Conservation (phyloP, 2,888 invertebrate genomes). For the Sphinx pinastri region DNA sequence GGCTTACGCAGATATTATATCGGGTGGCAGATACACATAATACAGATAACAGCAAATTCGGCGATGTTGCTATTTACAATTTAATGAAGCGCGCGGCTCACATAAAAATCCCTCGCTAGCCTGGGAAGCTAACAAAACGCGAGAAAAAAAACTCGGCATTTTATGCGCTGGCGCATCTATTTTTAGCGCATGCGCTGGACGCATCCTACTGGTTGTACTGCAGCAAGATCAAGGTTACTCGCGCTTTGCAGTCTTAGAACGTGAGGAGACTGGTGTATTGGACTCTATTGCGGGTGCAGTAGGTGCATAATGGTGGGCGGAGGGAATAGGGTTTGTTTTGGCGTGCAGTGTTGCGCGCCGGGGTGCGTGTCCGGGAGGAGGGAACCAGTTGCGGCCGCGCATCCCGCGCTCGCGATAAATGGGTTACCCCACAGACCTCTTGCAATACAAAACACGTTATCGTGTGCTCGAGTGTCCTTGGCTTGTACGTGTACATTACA, state of each 20-base stretch:
- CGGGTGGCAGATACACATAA: conserved; percentile 19
- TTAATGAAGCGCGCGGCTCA: conserved; percentile 21
- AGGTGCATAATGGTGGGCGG: conserved; percentile 28
- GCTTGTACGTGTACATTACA: conserved; percentile 22
- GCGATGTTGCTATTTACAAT: conserved; percentile 21
- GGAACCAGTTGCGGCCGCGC: conserved; percentile 69
- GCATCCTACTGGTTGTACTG: conserved; percentile 77
- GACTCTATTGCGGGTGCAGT: conserved; percentile 23
- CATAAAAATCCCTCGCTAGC: conserved; percentile 43
- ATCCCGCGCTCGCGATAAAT: conserved; percentile 71
- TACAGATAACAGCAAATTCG: conserved; percentile 8
- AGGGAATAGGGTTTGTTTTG: conserved; percentile 26
- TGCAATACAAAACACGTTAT: conserved; percentile 64
- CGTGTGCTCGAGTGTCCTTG: conserved; percentile 26
- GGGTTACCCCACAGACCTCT: conserved; percentile 83
- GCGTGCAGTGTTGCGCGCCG: conserved; percentile 30
- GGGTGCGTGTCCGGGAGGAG: conserved; percentile 41
- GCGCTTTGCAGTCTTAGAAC: conserved; percentile 23
- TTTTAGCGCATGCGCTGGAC: conserved; percentile 72
- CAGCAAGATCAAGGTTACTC: conserved; percentile 78
- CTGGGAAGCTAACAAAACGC: conserved; percentile 70
- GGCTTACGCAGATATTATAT: conserved; percentile 23
- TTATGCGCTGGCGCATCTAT: conserved; percentile 72
- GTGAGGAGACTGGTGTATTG: conserved; percentile 22
- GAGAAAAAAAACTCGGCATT: conserved; percentile 68